Conservation (phyloP, 2,888 invertebrate genomes). For the Tinea pellionella region DNA sequence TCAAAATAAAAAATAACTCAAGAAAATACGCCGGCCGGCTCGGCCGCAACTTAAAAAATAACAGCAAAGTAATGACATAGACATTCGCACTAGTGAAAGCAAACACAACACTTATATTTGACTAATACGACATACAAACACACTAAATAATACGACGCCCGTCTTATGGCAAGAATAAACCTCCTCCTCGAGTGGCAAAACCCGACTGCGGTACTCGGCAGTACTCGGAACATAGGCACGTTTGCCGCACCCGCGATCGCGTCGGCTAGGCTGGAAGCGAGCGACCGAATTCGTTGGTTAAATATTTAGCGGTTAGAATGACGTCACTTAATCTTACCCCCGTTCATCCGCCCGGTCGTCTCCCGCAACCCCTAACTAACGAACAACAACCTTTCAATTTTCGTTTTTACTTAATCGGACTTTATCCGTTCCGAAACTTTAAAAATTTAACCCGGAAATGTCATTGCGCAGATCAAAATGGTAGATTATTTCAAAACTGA, state of each 20-base stretch:
- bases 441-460: too few species aligned
- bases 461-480: too few species aligned
- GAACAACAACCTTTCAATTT: too few species aligned
- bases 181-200: slow-evolving; percentile 62
- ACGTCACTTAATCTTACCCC: neutral
- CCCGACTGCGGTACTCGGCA: slow-evolving; percentile 37
- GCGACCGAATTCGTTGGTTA: neutral
- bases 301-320: neutral
- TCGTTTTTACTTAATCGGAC: too few species aligned
- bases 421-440: too few species aligned
- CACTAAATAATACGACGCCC: slow-evolving; percentile 64
- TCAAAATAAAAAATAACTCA: slow-evolving; percentile 70
- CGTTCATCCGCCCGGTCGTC: too few species aligned
- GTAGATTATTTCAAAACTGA: too few species aligned
- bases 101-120: slow-evolving; percentile 69
- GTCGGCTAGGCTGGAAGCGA: neutral
- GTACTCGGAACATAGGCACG: neutral
- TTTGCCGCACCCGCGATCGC: neutral
- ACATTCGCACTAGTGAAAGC: slow-evolving; percentile 69
- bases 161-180: slow-evolving; percentile 64
- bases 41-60: slow-evolving; percentile 59
- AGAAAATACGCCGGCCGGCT: slow-evolving; percentile 67
- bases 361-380: too few species aligned
- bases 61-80: slow-evolving; percentile 63
- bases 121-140: slow-evolving; percentile 70